Evolutionary conservation across 1,140 invertebrate species (phyloP), one percentile per base, ranked within the genome.

Genomic region (Camponotus pennsylvanicus): DNA sequence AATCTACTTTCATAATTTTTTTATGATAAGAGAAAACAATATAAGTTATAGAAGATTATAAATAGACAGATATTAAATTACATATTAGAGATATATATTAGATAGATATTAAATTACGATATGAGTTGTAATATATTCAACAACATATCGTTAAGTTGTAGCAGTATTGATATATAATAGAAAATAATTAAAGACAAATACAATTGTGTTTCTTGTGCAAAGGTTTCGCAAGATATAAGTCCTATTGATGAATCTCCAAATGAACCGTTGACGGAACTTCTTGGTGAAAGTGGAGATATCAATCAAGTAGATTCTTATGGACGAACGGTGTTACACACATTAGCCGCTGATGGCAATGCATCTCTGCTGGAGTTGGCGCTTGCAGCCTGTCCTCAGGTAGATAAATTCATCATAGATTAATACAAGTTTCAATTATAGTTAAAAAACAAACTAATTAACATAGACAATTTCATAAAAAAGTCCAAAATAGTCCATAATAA

Each of bases 291-390:
- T 66, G 94, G 94, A 9, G 94, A 95, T 87, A 95, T 95, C 84
- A 95, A 95, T 91, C 93, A 94, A 84, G 93, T 95, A 49, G 95
- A 96, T 90, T 96, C 96, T 88, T 97, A 97, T 90, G 97, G 97
- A 84, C 96, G 97, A 89, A 97, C 97, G 2, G 93, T 97, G 52
- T 95, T 98, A 49, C 97, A 98, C 92, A 97, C 97, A 69, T 95
- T 97, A n/a, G 96, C 97, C 66, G 97, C 97, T 71, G 97, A 98
- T 93, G 97, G 97, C 34, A 97, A 97, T 91, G 95, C 96, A 61
- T 95, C 95, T 64, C 92, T 97, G 13, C 94, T 98, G 49, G 96
- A 96, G 86, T 94, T 97, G 55, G 96, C 97, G 1, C 93, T 98
- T 2, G 95, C 96, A 55, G 95, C 95, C 45, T 96, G 96, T 92